A percentile compares a stretch with the other conserved stretches of the same genome.
Conservation (phyloP, 2,888 invertebrate genomes). For the Byasa hedistus region DNA sequence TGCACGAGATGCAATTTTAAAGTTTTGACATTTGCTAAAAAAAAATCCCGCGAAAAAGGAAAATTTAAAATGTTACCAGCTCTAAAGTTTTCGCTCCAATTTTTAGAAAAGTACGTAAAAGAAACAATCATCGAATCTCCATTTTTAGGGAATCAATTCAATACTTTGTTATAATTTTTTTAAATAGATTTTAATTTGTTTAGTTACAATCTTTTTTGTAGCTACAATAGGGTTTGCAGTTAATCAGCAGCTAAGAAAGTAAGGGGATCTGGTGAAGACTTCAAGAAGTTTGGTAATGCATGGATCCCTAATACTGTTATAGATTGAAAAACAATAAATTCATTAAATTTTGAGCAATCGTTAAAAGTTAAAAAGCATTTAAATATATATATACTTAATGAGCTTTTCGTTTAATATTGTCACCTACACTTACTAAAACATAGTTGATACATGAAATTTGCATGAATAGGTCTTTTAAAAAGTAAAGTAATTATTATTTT, state of each 20-base stretch:
- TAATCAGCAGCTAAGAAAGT: too few species aligned
- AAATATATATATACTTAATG: constrained; percentile 4
- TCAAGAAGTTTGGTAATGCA: not conserved
- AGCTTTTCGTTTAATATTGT: not conserved
- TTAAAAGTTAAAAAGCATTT: constrained; percentile 30
- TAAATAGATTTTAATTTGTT: too few species aligned
- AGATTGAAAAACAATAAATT: constrained; percentile 38
- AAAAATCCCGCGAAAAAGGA: not conserved
- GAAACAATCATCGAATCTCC: too few species aligned
- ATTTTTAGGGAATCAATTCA: too few species aligned
- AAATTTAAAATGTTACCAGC: not conserved
- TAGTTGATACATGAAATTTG: not conserved
- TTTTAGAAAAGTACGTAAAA: not conserved
- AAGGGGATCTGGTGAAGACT: not conserved
- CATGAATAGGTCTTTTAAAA: not conserved
- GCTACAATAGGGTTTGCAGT: too few species aligned
- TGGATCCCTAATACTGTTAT: constrained; percentile 27
- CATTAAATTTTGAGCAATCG: constrained; percentile 63
- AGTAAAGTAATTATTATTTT: too few species aligned
- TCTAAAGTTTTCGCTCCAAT: not conserved
- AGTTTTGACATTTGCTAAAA: not conserved
- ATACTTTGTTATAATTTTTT: too few species aligned
- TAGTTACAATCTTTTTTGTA: too few species aligned
- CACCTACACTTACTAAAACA: not conserved
- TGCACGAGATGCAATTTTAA: not conserved